These are phyloP conservation scores for Pogonomyrmex californicus DNA, from an alignment of 1,140 invertebrate genomes.

Conservation along the genomic window DNA sequence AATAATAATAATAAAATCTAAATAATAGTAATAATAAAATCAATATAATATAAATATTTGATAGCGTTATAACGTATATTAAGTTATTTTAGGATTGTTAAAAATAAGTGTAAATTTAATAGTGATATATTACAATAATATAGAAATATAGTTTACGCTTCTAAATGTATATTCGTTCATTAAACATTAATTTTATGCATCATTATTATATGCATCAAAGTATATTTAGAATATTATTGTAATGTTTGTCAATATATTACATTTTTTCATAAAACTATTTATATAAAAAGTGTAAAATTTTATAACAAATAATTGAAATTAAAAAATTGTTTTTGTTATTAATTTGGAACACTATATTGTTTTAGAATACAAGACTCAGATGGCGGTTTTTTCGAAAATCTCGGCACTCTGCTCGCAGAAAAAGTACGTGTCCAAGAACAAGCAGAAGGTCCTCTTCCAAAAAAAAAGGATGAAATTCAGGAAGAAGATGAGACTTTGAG, in stretches of 20 bases:
- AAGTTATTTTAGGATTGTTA: neutral
- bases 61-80: neutral
- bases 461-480: slow-evolving; percentile 74
- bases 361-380: slow-evolving; percentile 92
- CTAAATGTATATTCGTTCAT: neutral
- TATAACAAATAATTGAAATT: neutral
- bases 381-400: slow-evolving; percentile 93
- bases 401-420: slow-evolving; percentile 91
- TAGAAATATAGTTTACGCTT: neutral
- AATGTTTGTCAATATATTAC: neutral
- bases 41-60: neutral
- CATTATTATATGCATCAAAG: neutral
- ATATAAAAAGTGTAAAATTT: neutral
- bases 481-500: slow-evolving; percentile 82
- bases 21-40: slow-evolving; percentile 8
- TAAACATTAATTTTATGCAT: neutral
- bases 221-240: neutral
- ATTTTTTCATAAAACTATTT: slow-evolving; percentile 7
- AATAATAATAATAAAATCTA: too few species aligned
- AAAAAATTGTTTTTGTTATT: neutral
- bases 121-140: neutral
- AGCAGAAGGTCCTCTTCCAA: slow-evolving; percentile 78
- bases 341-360: slow-evolving; percentile 71
- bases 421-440: slow-evolving; percentile 82
- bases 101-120: neutral